A percentile compares a stretch with the other conserved stretches of the same genome.
phyloP scores from a whole-genome alignment of 1,140 invertebrate genomes.

The Drosophila rufa region DNA sequence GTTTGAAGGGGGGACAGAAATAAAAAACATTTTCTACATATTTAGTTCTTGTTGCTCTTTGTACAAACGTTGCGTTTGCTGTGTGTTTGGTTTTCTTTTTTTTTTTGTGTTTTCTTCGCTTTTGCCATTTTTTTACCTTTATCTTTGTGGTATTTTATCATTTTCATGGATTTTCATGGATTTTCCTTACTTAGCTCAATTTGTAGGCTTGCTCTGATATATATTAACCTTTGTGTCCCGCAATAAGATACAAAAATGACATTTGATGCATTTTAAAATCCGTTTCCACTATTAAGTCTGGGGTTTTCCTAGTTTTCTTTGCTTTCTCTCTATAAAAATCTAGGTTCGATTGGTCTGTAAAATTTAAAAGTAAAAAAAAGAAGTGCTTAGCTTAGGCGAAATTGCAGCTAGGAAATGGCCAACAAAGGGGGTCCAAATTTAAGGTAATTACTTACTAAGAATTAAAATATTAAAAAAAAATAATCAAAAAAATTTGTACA shows the following conservation, averaged over 20 bases:
- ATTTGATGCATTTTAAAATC: conserved; percentile 14
- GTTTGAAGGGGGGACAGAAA: conserved; percentile 19
- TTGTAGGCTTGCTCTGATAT: conserved; percentile 26
- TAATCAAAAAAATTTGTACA: conserved; percentile 38
- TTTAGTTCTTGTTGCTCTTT: conserved; percentile 33
- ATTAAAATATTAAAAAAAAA: conserved; percentile 28
- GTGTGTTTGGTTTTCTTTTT: conserved; percentile 1
- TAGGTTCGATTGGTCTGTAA: conserved; percentile 4
- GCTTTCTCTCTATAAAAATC: background rate
- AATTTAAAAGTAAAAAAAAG: conserved; percentile 28
- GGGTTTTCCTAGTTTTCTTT: background rate
- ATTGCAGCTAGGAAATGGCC: conserved; percentile 32
- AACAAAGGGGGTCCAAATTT: conserved; percentile 12
- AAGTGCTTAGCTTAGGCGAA: conserved; percentile 2
- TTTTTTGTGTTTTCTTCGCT: conserved; percentile 10
- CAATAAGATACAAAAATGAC: conserved; percentile 6
- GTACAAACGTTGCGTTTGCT: conserved; percentile 10
- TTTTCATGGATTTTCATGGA: conserved; percentile 18
- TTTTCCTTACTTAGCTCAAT: conserved; percentile 49
- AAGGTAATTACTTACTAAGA: background rate
- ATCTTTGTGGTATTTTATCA: conserved; percentile 3
- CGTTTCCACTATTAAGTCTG: conserved; percentile 2
- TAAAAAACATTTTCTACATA: conserved; percentile 21
- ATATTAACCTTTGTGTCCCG: conserved; percentile 33
- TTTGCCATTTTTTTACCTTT: conserved; percentile 20